Base-by-base conservation (phyloP, 2,113 vertebrate species). In the Recurvirostra avosetta region DNA sequence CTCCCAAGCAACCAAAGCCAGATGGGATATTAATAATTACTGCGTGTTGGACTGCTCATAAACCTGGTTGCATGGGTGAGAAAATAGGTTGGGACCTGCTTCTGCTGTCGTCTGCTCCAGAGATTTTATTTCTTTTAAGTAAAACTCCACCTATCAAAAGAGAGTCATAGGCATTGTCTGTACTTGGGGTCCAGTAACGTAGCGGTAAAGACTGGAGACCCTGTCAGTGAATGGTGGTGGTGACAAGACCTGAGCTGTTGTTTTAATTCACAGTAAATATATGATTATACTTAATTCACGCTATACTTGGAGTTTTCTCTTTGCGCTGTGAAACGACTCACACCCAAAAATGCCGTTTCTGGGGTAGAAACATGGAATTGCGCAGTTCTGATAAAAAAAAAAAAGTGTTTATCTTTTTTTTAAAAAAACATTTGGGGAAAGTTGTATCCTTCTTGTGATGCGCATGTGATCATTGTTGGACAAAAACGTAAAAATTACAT, bases 401-500 rank as follows among this genome's bases (percentile, higher is more conserved):
- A 38, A 8, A 3, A 16, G 0, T 0, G 2, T 17, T 62, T 0
- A 5, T 3, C 5, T 2, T 1, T 0, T n/a, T 73, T 77, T 74
- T 11, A 17, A 40, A 26, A 82, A 66, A 13, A 6, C 4, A 15
- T 45, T 36, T 38, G 20, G 34, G 41, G 36, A 26, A 79, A 62
- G 16, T 5, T n/a, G 2, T 12, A 40, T 88, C 70, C 40, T 65
- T 4, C 26, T 53, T 30, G 43, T 52, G 30, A 45, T 19, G 9
- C 19, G 12, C 3, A 2, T 5, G 18, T 29, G 27, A 19, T 30
- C 0, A 2, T 2, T 38, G n/a, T 29, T 38, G 29, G 36, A 3
- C 27, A 56, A 21, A 83, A 72, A 50, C 12, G 23, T 5, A 40
- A 45, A 82, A 36, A 12, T 4, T 63, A 6, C 9, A 5, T 59